Evolutionary conservation across 2,113 vertebrate species (phyloP).

Genomic region (Dolichallabes microphthalmus): DNA sequence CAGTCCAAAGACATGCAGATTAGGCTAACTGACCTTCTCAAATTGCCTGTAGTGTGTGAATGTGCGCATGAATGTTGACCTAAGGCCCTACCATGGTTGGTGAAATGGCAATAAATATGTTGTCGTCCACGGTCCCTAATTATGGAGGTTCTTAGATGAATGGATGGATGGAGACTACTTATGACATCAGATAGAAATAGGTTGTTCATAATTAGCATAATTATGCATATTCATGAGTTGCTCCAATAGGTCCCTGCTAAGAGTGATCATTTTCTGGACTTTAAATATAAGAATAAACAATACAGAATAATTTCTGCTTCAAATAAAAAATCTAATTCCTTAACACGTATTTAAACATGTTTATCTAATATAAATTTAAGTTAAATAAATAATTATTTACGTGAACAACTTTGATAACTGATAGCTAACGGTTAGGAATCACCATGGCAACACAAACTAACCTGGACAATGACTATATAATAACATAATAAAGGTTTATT

Average conservation of each 20-base stretch:
- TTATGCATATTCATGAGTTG: background rate
- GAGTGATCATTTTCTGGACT: background rate
- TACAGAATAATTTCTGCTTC: too few species aligned
- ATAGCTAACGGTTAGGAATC: background rate
- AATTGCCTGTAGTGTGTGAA: too few species aligned
- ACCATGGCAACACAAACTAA: conserved; percentile 3
- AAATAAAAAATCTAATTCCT: too few species aligned
- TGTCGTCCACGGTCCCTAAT: too few species aligned
- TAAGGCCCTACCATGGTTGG: too few species aligned
- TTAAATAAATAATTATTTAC: background rate
- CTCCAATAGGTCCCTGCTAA: background rate
- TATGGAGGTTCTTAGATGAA: too few species aligned
- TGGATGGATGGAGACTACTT: background rate
- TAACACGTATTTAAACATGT: background rate
- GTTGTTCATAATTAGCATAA: background rate
- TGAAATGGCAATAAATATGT: too few species aligned
- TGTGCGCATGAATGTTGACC: too few species aligned
- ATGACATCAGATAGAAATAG: background rate
- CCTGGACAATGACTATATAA: background rate
- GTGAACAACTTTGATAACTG: background rate
- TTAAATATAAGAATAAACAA: background rate
- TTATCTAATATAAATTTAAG: background rate
- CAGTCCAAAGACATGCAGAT: too few species aligned
- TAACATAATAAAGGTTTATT: background rate
- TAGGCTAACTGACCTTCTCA: too few species aligned